Evolutionary conservation across 2,888 invertebrate species (phyloP), one percentile per base, ranked within the genome.

Genomic region (Coleophora deauratella): DNA sequence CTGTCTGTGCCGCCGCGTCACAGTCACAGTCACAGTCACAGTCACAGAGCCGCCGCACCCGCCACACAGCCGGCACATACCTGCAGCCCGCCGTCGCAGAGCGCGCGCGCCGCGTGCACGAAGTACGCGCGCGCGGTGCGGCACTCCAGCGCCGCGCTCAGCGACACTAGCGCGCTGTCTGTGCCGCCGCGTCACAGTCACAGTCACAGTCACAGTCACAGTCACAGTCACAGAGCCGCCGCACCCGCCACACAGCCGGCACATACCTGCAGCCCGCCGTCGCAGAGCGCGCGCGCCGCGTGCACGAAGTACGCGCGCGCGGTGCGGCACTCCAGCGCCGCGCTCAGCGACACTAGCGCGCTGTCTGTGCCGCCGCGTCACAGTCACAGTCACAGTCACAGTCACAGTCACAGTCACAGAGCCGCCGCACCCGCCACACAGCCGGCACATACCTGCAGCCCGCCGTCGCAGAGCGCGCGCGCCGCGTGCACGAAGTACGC

Each of bases 291-390:
- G 28, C 28, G 9, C 3, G 95, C 91, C 10, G 93, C 94, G 35
- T 90, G 28, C 57, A 93, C 87, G 75, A 96, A 97, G 74, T 94
- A 93, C 9, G 91, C 90, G 68, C 97, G 93, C 52, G 96, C 89
- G 49, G 90, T 90, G 28, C 92, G 91, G 67, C 97, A 97, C 72
- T 96, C 94, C 21, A 96, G 90, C 45, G 93, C 86, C 2, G 93
- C 90, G 55, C 79, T 77, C 50, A 90, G 76, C 28, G 88, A 89
- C 41, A 91, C 90, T 32, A 93, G 87, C 46, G 92, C 87, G 33
- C 91, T n/a, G n/a, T n/a, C n/a, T n/a, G n/a, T n/a, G n/a, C n/a
- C n/a, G n/a, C n/a, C n/a, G n/a, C n/a, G n/a, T n/a, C n/a, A n/a
- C n/a, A 8, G 28, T 28, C 28, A 10, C 28, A 28, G 28, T 8